These are phyloP conservation scores for Choristoneura fumiferana DNA, from an alignment of 1,140 invertebrate genomes.

Conservation along the genomic window DNA sequence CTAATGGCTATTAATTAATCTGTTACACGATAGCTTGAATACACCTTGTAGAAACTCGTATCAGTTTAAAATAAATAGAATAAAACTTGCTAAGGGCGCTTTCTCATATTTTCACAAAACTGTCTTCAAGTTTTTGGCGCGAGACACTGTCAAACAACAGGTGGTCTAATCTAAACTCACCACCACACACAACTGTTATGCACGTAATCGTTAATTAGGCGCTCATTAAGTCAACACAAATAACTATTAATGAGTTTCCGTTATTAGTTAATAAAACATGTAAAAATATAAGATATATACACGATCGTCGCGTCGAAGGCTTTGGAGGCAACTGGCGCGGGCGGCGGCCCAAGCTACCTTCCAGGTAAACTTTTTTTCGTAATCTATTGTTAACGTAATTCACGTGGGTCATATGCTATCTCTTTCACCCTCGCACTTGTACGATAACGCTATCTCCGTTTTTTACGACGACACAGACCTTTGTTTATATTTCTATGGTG, in stretches of 20 bases:
- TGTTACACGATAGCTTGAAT: too few species aligned
- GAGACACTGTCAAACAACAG: background rate
- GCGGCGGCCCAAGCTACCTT: slow-evolving; percentile 55
- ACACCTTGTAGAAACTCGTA: too few species aligned
- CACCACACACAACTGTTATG: background rate
- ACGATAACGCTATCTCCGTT: slow-evolving; percentile 31
- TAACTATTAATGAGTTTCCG: slow-evolving; percentile 29
- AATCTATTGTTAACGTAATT: slow-evolving; percentile 68
- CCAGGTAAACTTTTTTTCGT: slow-evolving; percentile 68
- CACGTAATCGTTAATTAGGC: too few species aligned
- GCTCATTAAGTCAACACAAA: slow-evolving; percentile 20
- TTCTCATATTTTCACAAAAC: too few species aligned
- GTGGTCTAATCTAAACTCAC: background rate
- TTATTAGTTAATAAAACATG: slow-evolving; percentile 22
- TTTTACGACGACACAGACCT: slow-evolving; percentile 34
- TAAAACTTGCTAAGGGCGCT: too few species aligned
- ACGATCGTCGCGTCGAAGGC: slow-evolving; percentile 46
- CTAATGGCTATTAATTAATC: too few species aligned
- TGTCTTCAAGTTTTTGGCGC: slow-evolving; percentile 10
- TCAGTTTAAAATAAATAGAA: too few species aligned
- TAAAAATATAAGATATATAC: background rate
- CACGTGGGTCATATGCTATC: slow-evolving; percentile 54
- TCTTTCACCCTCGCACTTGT: slow-evolving; percentile 35
- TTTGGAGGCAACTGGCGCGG: slow-evolving; percentile 56
- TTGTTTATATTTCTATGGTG: slow-evolving; percentile 63